Percentiles rank a stretch among this genome's conserved stretches.
Evolutionary conservation across 2,797 vertebrate species (phyloP).

Genomic region (Liparis tanakae): DNA sequence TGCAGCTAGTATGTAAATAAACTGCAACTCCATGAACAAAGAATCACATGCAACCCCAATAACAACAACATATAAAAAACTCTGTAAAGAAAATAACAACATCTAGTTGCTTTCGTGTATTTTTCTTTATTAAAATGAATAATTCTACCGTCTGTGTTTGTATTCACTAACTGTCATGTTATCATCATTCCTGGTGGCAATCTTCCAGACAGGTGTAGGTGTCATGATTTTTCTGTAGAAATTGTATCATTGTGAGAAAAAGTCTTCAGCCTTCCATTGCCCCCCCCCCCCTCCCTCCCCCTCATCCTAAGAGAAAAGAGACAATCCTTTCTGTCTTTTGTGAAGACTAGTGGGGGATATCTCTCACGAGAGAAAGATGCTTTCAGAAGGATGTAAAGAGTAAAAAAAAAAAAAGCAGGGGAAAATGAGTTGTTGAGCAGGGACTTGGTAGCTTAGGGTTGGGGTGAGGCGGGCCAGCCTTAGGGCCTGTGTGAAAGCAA

Average conservation of each 20-base stretch:
- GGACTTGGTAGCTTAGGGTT: conserved; percentile 71
- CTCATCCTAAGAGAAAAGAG: conserved; percentile 67
- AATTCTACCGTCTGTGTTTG: background rate
- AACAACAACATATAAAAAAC: background rate
- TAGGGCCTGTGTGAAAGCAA: conserved; percentile 78
- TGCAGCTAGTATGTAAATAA: conserved; percentile 73
- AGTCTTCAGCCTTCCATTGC: conserved; percentile 29
- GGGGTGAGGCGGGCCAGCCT: conserved; percentile 78
- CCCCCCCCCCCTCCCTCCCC: conserved; percentile 16
- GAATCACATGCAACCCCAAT: background rate
- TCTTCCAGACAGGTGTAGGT: conserved; percentile 14
- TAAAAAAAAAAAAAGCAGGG: conserved; percentile 48
- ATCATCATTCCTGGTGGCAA: background rate
- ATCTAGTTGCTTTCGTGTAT: background rate
- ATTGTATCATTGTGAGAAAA: conserved; percentile 82
- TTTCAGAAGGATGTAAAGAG: conserved; percentile 62
- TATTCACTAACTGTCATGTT: background rate
- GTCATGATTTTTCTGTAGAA: conserved; percentile 61
- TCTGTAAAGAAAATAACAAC: background rate
- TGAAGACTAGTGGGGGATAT: conserved; percentile 67
- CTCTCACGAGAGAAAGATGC: conserved; percentile 76
- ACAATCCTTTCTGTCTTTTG: conserved; percentile 73
- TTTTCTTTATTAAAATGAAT: background rate
- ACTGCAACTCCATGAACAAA: conserved; percentile 19
- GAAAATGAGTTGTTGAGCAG: conserved; percentile 73